phyloP scores from a whole-genome alignment of 2,797 vertebrate species.

The Cichlasoma orientale region DNA sequence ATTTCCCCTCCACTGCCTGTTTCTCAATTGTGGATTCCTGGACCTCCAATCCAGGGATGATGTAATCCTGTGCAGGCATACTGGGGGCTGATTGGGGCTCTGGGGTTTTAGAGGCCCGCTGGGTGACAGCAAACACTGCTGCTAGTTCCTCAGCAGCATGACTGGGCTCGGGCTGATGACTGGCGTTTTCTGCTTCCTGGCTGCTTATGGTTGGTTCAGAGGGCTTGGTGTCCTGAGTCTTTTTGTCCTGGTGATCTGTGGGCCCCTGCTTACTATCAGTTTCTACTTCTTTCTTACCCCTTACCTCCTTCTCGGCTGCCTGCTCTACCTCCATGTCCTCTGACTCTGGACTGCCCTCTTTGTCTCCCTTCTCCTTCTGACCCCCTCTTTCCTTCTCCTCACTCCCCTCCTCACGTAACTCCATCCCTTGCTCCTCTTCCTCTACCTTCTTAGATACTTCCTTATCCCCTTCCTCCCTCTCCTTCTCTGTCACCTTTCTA shows the following conservation, averaged over 20 bases:
- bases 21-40: constrained; percentile 11
- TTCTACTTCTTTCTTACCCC: constrained; percentile 33
- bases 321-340: constrained; percentile 83
- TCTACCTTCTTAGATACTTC: constrained; percentile 73
- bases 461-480: constrained; percentile 78
- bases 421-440: constrained; percentile 75
- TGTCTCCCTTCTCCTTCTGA: constrained; percentile 56
- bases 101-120: constrained; percentile 15
- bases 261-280: constrained; percentile 54
- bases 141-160: constrained; percentile 50
- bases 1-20: constrained; percentile 33
- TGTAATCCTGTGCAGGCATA: not conserved
- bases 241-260: constrained; percentile 50
- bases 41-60: not conserved
- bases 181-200: constrained; percentile 48
- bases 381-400: constrained; percentile 55
- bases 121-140: not conserved
- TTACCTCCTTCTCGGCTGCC: constrained; percentile 73
- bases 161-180: constrained; percentile 17
- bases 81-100: constrained; percentile 17
- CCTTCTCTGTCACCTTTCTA: constrained; percentile 77
- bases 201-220: constrained; percentile 22
- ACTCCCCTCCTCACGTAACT: constrained; percentile 29
- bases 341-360: constrained; percentile 81
- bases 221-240: constrained; percentile 40